Conservation (phyloP, 2,888 invertebrate genomes). For the Hecatera dysodea region DNA sequence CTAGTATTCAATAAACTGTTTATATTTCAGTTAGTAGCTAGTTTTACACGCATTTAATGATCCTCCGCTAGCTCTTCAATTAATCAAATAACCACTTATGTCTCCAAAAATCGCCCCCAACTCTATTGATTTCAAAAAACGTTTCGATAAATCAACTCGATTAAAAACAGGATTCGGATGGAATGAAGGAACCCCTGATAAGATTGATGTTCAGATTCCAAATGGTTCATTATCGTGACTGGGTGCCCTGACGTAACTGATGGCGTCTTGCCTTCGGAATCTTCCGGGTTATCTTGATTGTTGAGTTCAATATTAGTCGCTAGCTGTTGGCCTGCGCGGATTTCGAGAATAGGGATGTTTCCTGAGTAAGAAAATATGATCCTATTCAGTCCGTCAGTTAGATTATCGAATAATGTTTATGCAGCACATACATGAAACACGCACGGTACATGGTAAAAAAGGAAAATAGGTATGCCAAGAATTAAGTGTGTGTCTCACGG, state of each 20-base stretch:
- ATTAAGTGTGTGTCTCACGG: too few species aligned
- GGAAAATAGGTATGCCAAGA: too few species aligned
- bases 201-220: conserved; percentile 77
- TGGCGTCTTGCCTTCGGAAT: conserved; percentile 50
- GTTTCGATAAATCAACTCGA: conserved; percentile 66
- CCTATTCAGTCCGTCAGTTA: too few species aligned
- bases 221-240: conserved; percentile 76
- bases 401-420: too few species aligned
- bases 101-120: conserved; percentile 25
- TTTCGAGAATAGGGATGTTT: too few species aligned
- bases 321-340: background rate
- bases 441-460: too few species aligned
- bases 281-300: conserved; percentile 60
- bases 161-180: conserved; percentile 68
- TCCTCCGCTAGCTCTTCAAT: background rate
- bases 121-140: conserved; percentile 53
- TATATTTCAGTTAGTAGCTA: background rate
- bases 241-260: conserved; percentile 58
- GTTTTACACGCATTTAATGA: background rate
- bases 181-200: conserved; percentile 71
- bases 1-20: too few species aligned
- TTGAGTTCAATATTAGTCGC: conserved; percentile 49
- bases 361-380: too few species aligned
- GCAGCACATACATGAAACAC: too few species aligned
- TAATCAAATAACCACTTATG: conserved; percentile 21